These are phyloP conservation scores for Amphimallon solstitiale DNA, from an alignment of 2,888 invertebrate species.

Conservation along the genomic window DNA sequence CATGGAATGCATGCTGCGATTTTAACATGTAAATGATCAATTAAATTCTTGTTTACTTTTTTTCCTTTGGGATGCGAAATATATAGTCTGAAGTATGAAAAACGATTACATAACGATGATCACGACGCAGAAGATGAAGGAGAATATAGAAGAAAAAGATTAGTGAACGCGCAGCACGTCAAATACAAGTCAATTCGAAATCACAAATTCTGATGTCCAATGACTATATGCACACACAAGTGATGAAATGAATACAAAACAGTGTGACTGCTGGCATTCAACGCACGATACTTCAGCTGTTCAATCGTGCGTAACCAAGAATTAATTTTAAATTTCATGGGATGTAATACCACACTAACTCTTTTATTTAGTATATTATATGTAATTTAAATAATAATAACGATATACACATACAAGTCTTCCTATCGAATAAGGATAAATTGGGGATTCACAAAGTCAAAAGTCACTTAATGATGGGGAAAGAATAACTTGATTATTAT, in stretches of 20 bases:
- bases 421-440: background rate
- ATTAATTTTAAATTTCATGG: conserved; percentile 49
- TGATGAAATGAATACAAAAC: conserved; percentile 50
- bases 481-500: background rate
- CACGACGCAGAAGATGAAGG: conserved; percentile 18
- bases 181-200: conserved; percentile 46
- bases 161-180: conserved; percentile 35
- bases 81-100: background rate
- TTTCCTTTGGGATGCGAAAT: too few species aligned
- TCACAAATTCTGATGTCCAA: conserved; percentile 44
- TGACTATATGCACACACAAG: conserved; percentile 40
- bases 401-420: background rate
- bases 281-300: conserved; percentile 52
- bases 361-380: conserved; percentile 1
- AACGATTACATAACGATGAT: background rate
- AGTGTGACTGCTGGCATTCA: conserved; percentile 51
- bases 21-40: conserved; percentile 26
- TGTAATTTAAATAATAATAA: conserved; percentile 2
- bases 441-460: conserved; percentile 6
- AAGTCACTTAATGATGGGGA: conserved; percentile 4
- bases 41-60: conserved; percentile 1
- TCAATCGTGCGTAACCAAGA: conserved; percentile 51
- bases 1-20: conserved; percentile 3
- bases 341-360: conserved; percentile 18
- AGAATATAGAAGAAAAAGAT: conserved; percentile 28